phyloP scores from a whole-genome alignment of 1,140 invertebrate species.

The Drosophila kanapiae region DNA sequence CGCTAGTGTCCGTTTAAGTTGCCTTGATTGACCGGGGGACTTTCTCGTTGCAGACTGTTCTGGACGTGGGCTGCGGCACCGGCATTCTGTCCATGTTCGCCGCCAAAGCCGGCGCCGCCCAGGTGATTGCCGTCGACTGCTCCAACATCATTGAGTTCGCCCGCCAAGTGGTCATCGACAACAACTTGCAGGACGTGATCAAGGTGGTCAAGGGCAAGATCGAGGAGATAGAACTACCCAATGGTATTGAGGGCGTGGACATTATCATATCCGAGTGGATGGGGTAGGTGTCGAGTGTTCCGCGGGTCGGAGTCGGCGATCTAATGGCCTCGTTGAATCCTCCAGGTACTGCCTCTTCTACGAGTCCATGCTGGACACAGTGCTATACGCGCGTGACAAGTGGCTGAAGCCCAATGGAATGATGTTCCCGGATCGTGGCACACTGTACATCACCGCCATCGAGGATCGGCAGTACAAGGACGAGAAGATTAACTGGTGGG shows the following conservation, averaged over 20 bases:
- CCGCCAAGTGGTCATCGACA: slow-evolving; percentile 95
- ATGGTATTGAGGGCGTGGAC: slow-evolving; percentile 94
- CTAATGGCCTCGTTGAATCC: background rate
- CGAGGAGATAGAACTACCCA: slow-evolving; percentile 91
- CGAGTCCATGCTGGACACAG: slow-evolving; percentile 98
- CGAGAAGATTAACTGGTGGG: slow-evolving; percentile 99
- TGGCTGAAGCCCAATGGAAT: slow-evolving; percentile 94
- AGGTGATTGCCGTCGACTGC: slow-evolving; percentile 98
- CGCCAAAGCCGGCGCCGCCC: slow-evolving; percentile 98
- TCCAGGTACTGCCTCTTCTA: slow-evolving; percentile 95
- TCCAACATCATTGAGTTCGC: slow-evolving; percentile 99
- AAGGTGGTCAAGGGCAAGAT: slow-evolving; percentile 98
- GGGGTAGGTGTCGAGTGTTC: slow-evolving; percentile 88
- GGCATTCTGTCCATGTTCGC: slow-evolving; percentile 99
- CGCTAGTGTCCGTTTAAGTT: background rate
- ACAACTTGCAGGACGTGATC: slow-evolving; percentile 93
- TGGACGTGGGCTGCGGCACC: slow-evolving; percentile 99
- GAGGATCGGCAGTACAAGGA: slow-evolving; percentile 99
- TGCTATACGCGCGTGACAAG: slow-evolving; percentile 97
- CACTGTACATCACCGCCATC: slow-evolving; percentile 95
- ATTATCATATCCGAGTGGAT: slow-evolving; percentile 99
- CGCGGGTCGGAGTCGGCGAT: background rate
- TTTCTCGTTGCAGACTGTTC: slow-evolving; percentile 88
- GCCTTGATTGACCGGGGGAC: background rate
- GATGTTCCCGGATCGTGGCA: slow-evolving; percentile 95